Evolutionary conservation across 2,797 vertebrate species (phyloP).

Genomic region (Myripristis murdjan): DNA sequence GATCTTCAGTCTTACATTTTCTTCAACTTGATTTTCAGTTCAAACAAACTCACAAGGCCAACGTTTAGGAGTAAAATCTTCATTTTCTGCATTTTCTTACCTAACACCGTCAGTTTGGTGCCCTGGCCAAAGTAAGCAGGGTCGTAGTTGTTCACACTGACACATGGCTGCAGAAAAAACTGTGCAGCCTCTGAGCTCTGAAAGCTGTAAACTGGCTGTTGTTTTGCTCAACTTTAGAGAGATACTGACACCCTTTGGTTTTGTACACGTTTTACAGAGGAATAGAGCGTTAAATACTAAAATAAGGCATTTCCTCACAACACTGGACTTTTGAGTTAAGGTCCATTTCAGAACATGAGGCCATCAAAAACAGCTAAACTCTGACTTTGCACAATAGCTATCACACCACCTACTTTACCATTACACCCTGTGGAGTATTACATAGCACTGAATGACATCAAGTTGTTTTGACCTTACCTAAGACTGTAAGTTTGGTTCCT

Average conservation of each 20-base stretch:
- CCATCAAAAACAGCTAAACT: neutral
- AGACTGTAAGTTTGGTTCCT: too few relatives aligned
- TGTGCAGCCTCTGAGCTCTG: neutral
- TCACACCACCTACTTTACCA: neutral
- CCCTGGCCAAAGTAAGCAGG: constrained; percentile 73
- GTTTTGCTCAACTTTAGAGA: neutral
- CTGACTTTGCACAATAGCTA: neutral
- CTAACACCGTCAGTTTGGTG: constrained; percentile 73
- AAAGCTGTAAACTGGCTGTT: neutral
- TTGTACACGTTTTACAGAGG: too few relatives aligned
- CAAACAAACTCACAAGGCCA: neutral
- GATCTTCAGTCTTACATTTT: too few relatives aligned
- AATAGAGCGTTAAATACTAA: too few relatives aligned
- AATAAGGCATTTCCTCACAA: too few relatives aligned
- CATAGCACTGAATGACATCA: neutral
- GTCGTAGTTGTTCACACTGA: constrained; percentile 64
- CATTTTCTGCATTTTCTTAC: constrained; percentile 74
- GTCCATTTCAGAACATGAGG: neutral
- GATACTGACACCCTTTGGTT: neutral
- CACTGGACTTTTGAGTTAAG: neutral
- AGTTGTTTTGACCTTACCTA: constrained; percentile 72
- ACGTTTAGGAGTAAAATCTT: neutral
- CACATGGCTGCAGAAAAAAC: constrained; percentile 54
- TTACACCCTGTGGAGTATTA: neutral
- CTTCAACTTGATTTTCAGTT: neutral